A percentile compares a stretch with the other conserved stretches of the same genome.
These are phyloP conservation scores for Drepanosiphum platanoidis DNA, from an alignment of 2,888 invertebrate genomes.

Conservation along the genomic window DNA sequence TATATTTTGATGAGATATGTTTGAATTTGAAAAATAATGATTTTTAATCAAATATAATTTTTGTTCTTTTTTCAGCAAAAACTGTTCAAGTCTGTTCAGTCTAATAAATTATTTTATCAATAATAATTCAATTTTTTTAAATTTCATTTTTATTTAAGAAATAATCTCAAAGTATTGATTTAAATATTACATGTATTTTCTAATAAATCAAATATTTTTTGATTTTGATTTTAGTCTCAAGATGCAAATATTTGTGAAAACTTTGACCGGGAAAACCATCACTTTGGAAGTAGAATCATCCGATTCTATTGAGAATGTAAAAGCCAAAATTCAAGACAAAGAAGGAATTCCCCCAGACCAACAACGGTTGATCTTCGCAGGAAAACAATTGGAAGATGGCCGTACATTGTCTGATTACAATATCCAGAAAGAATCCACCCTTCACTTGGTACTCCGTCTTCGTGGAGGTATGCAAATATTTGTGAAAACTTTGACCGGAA, in stretches of 20 bases:
- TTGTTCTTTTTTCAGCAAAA: too few species aligned
- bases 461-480: conserved; percentile 87
- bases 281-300: conserved; percentile 70
- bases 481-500: conserved; percentile 70
- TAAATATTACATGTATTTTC: too few species aligned
- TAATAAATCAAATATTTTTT: not conserved
- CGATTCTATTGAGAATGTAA: conserved; percentile 74
- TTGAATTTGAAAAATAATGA: too few species aligned
- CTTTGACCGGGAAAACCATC: conserved; percentile 69
- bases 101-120: too few species aligned
- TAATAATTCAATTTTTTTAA: too few species aligned
- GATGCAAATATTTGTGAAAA: conserved; percentile 73
- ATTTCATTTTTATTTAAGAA: too few species aligned
- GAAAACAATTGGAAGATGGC: conserved; percentile 74
- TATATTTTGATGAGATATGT: too few species aligned
- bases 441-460: conserved; percentile 70
- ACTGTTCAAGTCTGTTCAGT: too few species aligned
- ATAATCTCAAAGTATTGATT: too few species aligned
- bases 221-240: conserved; percentile 20
- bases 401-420: conserved; percentile 73
- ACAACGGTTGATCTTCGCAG: conserved; percentile 73
- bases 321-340: conserved; percentile 72
- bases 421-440: conserved; percentile 73
- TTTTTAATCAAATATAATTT: too few species aligned
- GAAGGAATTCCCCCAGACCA: conserved; percentile 73